phyloP scores from a whole-genome alignment of 2,113 vertebrate species.

The Antechinus stuartii region DNA sequence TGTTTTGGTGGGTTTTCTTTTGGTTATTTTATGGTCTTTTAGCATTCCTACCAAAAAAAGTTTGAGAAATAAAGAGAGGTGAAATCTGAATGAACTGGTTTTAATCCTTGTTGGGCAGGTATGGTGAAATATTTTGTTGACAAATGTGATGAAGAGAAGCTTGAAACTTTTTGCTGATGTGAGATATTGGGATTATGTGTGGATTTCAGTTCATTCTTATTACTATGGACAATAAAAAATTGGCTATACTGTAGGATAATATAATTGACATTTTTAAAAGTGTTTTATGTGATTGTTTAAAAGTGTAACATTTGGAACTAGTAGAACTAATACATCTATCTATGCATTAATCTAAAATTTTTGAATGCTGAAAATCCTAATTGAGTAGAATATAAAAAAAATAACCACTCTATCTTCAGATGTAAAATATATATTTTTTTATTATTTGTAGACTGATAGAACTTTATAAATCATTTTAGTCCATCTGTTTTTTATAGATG shows the following conservation, averaged over 20 bases:
- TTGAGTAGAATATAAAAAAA: neutral
- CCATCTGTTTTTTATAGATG: neutral
- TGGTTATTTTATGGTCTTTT: slow-evolving; percentile 22
- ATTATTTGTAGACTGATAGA: neutral
- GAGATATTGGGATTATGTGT: slow-evolving; percentile 50
- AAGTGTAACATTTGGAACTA: neutral
- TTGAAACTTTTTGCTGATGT: slow-evolving; percentile 53
- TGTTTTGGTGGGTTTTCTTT: slow-evolving; percentile 46
- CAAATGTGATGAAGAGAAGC: slow-evolving; percentile 17
- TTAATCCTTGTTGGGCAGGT: neutral
- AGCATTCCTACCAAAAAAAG: slow-evolving; percentile 38
- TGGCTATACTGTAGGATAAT: neutral
- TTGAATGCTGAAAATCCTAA: neutral
- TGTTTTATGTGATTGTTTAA: neutral
- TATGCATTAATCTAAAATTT: neutral
- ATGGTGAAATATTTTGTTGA: neutral
- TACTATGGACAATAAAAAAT: slow-evolving; percentile 23
- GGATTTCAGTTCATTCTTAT: neutral
- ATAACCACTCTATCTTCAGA: neutral
- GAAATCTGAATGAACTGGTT: slow-evolving; percentile 38
- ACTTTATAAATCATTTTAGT: neutral
- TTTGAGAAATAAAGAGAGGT: slow-evolving; percentile 43
- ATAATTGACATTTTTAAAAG: neutral
- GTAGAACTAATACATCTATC: neutral
- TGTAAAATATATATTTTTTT: neutral